Evolutionary conservation across 2,797 vertebrate genomes (phyloP).

Genomic region (Odontamblyopus rebecca): DNA sequence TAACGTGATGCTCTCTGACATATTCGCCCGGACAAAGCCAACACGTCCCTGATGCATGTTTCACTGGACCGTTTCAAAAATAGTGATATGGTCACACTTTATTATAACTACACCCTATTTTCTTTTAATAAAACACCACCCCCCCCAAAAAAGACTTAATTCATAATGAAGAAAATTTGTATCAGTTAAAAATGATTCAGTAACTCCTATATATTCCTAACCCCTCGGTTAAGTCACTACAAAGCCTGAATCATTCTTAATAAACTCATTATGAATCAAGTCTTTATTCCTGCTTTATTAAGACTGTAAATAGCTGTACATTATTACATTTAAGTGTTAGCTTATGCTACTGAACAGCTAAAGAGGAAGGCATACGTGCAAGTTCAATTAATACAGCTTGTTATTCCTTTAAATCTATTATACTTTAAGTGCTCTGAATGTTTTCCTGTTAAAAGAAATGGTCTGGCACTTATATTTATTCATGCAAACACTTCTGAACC

Average conservation of each 20-base stretch:
- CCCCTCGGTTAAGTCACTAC: too few relatives aligned
- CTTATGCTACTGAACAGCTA: not conserved
- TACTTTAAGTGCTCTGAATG: not conserved
- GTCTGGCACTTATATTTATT: not conserved
- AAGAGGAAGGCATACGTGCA: not conserved
- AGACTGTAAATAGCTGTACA: too few relatives aligned
- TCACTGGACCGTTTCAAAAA: not conserved
- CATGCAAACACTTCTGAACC: not conserved
- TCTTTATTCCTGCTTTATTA: too few relatives aligned
- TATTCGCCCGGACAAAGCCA: slow-evolving; percentile 10
- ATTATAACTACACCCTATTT: too few relatives aligned
- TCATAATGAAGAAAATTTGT: too few relatives aligned
- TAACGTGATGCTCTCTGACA: slow-evolving; percentile 58
- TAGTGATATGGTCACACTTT: not conserved
- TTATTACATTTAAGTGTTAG: too few relatives aligned
- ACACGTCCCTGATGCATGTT: not conserved
- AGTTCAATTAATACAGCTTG: not conserved
- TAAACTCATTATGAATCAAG: too few relatives aligned
- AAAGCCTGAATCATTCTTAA: too few relatives aligned
- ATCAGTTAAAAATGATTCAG: too few relatives aligned
- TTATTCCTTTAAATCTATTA: not conserved
- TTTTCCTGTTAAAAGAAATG: not conserved
- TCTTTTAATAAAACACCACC: too few relatives aligned
- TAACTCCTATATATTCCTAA: too few relatives aligned
- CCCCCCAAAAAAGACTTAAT: too few relatives aligned